Evolutionary conservation across 1,140 invertebrate species (phyloP).

Genomic region (Triops longicaudatus): DNA sequence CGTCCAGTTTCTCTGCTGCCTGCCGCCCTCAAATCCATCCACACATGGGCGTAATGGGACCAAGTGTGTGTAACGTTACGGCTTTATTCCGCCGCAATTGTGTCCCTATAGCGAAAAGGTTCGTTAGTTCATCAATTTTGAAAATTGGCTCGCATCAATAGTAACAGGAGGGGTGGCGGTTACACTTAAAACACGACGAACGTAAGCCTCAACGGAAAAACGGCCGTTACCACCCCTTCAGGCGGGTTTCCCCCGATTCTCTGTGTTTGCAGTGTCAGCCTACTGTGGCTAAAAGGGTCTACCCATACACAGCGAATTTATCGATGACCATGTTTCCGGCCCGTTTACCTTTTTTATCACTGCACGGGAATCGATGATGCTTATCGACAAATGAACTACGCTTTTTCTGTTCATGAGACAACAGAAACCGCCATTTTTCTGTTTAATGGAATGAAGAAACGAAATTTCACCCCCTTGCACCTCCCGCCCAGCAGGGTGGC

Average conservation of each 20-base stretch:
- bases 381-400: slow-evolving; percentile 4
- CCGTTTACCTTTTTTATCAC: slow-evolving; percentile 7
- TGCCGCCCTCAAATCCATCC: too few species aligned
- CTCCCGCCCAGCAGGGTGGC: too few species aligned
- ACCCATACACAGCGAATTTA: not conserved
- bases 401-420: not conserved
- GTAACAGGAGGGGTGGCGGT: not conserved
- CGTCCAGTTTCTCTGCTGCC: not conserved
- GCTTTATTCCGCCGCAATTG: too few species aligned
- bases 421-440: not conserved
- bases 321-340: not conserved
- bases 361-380: not conserved
- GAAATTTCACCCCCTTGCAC: too few species aligned
- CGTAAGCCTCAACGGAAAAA: not conserved
- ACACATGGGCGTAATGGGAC: not conserved
- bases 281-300: not conserved
- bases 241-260: not conserved
- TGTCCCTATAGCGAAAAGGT: not conserved
- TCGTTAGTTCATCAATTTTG: slow-evolving; percentile 3
- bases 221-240: slow-evolving; percentile 1
- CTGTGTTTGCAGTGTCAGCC: not conserved
- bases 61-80: too few species aligned
- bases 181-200: not conserved
- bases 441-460: too few species aligned
- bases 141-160: not conserved